phyloP scores from a whole-genome alignment of 2,888 invertebrate genomes.

The Lasioglossum zephyrum region DNA sequence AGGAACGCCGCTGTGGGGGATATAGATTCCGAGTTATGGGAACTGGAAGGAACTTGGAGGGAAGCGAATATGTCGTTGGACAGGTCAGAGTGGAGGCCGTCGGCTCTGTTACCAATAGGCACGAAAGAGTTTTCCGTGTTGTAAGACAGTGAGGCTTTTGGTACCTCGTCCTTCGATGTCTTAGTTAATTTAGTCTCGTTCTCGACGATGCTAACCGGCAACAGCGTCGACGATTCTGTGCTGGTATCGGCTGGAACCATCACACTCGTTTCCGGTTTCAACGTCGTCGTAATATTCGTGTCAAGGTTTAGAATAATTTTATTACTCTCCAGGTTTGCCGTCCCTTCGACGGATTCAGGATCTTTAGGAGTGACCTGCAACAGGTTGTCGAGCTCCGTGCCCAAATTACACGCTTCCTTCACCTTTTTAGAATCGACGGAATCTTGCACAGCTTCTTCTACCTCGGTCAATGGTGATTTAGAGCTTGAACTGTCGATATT shows the following conservation, averaged over 20 bases:
- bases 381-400: conserved; percentile 77
- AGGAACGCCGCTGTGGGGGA: conserved; percentile 92
- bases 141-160: conserved; percentile 76
- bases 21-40: conserved; percentile 87
- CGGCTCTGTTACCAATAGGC: conserved; percentile 79
- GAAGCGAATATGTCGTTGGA: conserved; percentile 88
- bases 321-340: conserved; percentile 65
- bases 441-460: conserved; percentile 63
- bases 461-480: conserved; percentile 59
- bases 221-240: conserved; percentile 51
- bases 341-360: conserved; percentile 65
- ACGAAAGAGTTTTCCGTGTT: conserved; percentile 80
- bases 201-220: conserved; percentile 44
- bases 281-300: conserved; percentile 82
- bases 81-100: conserved; percentile 85
- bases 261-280: conserved; percentile 76
- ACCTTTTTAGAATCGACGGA: conserved; percentile 58
- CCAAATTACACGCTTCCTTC: conserved; percentile 77
- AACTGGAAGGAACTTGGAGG: conserved; percentile 86
- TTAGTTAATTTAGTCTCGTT: conserved; percentile 67
- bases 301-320: conserved; percentile 82
- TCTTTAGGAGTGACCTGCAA: conserved; percentile 72
- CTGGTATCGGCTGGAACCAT: conserved; percentile 36
- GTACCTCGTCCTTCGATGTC: conserved; percentile 70
- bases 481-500: conserved; percentile 8